phyloP scores from a whole-genome alignment of 2,113 vertebrate genomes.

The Lipophrys pholis region DNA sequence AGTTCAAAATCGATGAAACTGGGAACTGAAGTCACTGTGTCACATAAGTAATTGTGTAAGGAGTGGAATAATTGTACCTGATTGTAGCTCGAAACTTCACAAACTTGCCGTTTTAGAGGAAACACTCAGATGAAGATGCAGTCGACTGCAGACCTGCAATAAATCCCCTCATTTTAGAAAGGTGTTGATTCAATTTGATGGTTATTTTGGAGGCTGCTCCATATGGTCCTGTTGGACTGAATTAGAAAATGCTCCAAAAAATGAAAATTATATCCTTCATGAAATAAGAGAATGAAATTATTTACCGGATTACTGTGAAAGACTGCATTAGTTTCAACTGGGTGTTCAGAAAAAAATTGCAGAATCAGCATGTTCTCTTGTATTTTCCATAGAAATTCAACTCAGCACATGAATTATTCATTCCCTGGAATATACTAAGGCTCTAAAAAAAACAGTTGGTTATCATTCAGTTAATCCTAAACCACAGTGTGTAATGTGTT shows the following conservation, averaged over 20 bases:
- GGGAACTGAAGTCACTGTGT: no score
- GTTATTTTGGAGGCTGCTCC: conserved; percentile 1
- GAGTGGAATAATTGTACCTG: no score
- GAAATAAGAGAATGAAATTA: background rate
- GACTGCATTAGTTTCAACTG: background rate
- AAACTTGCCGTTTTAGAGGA: background rate
- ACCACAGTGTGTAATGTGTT: conserved; percentile 64
- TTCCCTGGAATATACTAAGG: background rate
- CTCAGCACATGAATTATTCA: background rate
- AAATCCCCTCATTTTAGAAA: background rate
- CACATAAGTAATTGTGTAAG: no score
- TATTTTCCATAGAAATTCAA: background rate
- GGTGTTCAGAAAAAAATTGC: background rate
- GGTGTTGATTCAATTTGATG: background rate
- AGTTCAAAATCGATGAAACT: no score
- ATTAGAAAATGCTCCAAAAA: background rate
- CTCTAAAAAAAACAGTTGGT: no score
- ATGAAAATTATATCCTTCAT: background rate
- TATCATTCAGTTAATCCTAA: conserved; percentile 22
- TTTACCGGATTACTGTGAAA: background rate
- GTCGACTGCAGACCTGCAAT: background rate
- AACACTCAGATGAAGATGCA: background rate
- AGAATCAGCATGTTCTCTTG: background rate
- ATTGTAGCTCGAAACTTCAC: background rate
- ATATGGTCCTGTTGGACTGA: background rate